Conservation (phyloP, 2,888 invertebrate genomes). For the Zelleria hepariella region DNA sequence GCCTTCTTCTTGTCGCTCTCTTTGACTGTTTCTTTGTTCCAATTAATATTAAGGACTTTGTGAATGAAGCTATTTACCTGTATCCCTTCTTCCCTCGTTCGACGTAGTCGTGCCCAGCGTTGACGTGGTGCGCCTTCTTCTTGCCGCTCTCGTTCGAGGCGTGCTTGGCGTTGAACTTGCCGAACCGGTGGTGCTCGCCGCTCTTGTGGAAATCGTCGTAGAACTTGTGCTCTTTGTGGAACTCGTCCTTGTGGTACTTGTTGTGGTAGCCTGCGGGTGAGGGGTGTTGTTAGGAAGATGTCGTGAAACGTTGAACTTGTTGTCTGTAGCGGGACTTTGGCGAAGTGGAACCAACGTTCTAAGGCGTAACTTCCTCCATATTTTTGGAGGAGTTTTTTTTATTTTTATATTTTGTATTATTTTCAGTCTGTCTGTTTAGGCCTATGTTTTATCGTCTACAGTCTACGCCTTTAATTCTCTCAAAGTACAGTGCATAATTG, state of each 20-base stretch:
- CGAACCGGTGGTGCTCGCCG: slow-evolving; percentile 78
- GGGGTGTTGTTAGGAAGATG: not conserved
- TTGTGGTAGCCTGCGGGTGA: slow-evolving; percentile 75
- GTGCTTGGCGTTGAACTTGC: slow-evolving; percentile 76
- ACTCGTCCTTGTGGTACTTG: slow-evolving; percentile 84
- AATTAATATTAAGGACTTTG: too few relatives aligned
- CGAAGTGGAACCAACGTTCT: too few relatives aligned
- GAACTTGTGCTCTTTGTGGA: slow-evolving; percentile 83
- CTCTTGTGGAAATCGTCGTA: slow-evolving; percentile 82
- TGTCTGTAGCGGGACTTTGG: too few relatives aligned
- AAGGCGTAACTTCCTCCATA: too few relatives aligned
- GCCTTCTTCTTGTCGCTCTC: slow-evolving; percentile 76
- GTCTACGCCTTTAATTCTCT: too few relatives aligned
- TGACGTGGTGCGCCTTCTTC: slow-evolving; percentile 76
- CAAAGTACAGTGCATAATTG: too few relatives aligned
- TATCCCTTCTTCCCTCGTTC: slow-evolving; percentile 76
- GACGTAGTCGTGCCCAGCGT: slow-evolving; percentile 73
- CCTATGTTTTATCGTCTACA: too few relatives aligned
- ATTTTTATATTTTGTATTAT: too few relatives aligned
- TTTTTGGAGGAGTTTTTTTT: too few relatives aligned
- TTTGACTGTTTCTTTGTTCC: too few relatives aligned
- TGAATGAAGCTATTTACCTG: slow-evolving; percentile 28
- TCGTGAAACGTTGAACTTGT: too few relatives aligned
- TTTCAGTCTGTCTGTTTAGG: too few relatives aligned
- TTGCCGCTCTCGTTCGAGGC: slow-evolving; percentile 74